phyloP scores from a whole-genome alignment of 2,888 invertebrate genomes.

The Eulithis testata region DNA sequence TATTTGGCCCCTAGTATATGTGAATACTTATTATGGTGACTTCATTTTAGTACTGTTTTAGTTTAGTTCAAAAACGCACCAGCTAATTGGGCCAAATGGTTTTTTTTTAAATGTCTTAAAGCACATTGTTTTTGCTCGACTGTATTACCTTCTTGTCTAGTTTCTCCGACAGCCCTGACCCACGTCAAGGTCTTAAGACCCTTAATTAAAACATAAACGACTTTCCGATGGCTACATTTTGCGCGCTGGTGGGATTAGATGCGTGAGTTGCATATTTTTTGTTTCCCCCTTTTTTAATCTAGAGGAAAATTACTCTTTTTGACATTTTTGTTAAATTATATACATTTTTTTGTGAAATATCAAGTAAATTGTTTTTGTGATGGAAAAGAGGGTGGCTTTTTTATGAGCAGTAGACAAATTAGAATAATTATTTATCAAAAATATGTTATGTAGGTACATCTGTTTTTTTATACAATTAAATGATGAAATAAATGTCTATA shows the following conservation, averaged over 20 bases:
- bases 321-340: slow-evolving; percentile 21
- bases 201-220: slow-evolving; percentile 76
- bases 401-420: slow-evolving; percentile 6
- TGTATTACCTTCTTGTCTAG: slow-evolving; percentile 4
- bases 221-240: slow-evolving; percentile 58
- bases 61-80: too few species aligned
- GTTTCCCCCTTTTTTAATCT: slow-evolving; percentile 38
- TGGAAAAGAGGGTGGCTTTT: slow-evolving; percentile 12
- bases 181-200: slow-evolving; percentile 56
- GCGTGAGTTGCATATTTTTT: slow-evolving; percentile 55
- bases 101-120: too few species aligned
- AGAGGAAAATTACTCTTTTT: slow-evolving; percentile 28
- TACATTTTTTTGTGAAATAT: slow-evolving; percentile 9
- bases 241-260: slow-evolving; percentile 46
- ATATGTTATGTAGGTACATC: background rate
- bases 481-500: too few species aligned
- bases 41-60: too few species aligned
- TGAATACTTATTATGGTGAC: too few species aligned
- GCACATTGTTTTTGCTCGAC: background rate
- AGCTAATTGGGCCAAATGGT: too few species aligned
- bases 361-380: slow-evolving; percentile 16
- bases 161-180: slow-evolving; percentile 44
- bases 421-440: slow-evolving; percentile 7
- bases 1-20: too few species aligned
- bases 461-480: background rate